A percentile compares a stretch with the other conserved stretches of the same genome.
These are phyloP conservation scores for Nothocercus nigrocapillus DNA, from an alignment of 2,113 vertebrate genomes.

Conservation along the genomic window DNA sequence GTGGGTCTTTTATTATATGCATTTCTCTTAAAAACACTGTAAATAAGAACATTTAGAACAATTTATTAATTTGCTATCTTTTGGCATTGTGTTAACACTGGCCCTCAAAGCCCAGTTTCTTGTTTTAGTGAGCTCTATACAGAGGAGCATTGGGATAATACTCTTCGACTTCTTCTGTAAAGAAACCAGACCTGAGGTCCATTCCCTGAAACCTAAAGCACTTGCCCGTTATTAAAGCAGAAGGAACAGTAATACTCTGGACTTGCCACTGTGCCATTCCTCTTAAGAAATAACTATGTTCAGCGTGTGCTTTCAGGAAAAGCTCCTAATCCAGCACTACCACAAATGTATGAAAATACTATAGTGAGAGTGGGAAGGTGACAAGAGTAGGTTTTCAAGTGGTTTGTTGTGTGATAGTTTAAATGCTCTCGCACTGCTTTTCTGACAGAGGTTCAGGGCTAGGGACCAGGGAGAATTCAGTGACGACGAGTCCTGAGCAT, in stretches of 20 bases:
- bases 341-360: neutral
- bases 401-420: neutral
- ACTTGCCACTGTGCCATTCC: neutral
- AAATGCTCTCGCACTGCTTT: neutral
- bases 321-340: neutral
- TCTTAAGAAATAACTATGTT: neutral
- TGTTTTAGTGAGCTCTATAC: neutral
- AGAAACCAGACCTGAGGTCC: neutral
- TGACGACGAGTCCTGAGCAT: neutral
- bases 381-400: neutral
- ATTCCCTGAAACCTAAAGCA: neutral
- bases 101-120: conserved; percentile 1
- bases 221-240: neutral
- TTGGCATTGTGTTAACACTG: neutral
- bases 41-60: conserved; percentile 3
- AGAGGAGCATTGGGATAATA: neutral
- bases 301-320: neutral
- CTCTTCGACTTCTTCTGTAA: neutral
- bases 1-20: neutral
- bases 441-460: neutral
- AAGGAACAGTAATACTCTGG: neutral
- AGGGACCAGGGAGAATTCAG: neutral
- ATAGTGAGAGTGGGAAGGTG: neutral
- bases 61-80: neutral
- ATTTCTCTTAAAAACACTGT: conserved; percentile 16